phyloP scores from a whole-genome alignment of 2,888 invertebrate species.

The Leuctra nigra region DNA sequence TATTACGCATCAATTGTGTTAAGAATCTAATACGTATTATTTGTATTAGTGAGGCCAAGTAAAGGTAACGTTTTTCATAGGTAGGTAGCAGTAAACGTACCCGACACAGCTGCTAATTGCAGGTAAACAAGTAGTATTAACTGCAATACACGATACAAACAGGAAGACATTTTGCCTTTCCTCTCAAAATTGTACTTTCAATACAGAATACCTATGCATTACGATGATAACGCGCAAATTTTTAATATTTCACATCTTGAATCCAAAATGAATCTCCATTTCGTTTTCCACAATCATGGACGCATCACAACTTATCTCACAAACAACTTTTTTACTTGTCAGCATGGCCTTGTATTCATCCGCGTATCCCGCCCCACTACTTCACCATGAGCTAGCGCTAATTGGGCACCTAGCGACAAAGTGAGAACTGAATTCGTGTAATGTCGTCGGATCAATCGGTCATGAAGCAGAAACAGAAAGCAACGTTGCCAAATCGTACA shows the following conservation, averaged over 20 bases:
- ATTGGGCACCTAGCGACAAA: too few relatives aligned
- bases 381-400: too few relatives aligned
- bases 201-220: slow-evolving; percentile 7
- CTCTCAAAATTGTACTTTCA: slow-evolving; percentile 19
- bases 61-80: too few relatives aligned
- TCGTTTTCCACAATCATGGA: slow-evolving; percentile 17
- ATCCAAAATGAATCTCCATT: slow-evolving; percentile 11
- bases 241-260: slow-evolving; percentile 7
- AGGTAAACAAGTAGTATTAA: slow-evolving; percentile 26
- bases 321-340: slow-evolving; percentile 19
- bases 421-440: too few relatives aligned
- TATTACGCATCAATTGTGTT: too few relatives aligned
- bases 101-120: slow-evolving; percentile 25
- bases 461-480: too few relatives aligned
- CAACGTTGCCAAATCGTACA: too few relatives aligned
- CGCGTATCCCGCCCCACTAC: not conserved
- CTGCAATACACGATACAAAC: slow-evolving; percentile 23
- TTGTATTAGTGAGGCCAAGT: too few relatives aligned
- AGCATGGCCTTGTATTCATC: slow-evolving; percentile 18
- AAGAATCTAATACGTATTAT: too few relatives aligned
- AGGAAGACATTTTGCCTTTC: slow-evolving; percentile 27
- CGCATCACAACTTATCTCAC: slow-evolving; percentile 18
- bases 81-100: too few relatives aligned
- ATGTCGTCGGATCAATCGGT: too few relatives aligned
- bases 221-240: not conserved